Evolutionary conservation across 2,888 invertebrate genomes (phyloP), one percentile per base, ranked within the genome.

Genomic region (Lycocerus yunnanus): DNA sequence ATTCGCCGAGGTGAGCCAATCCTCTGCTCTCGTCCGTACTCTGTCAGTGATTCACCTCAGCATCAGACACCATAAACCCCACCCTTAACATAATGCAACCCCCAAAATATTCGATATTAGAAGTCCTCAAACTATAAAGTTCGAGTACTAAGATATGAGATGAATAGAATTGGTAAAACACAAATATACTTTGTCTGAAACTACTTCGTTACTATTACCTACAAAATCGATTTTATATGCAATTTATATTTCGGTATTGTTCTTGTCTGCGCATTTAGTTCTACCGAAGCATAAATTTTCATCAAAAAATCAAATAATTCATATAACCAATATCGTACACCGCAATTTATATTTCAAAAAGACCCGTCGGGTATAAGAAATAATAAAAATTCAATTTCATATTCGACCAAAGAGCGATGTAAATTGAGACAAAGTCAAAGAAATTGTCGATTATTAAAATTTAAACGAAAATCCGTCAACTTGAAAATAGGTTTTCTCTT

Each of bases 261-360:
- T 71, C 71, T 71, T 66, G 66, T 58, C 43, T 65, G 65, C 66
- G 66, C 71, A 59, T 65, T 66, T 71, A 66, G 66, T 21, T 71
- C 58, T 71, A 71, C 58, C 66, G 66, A 21, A 20, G 66, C 71
- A 71, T 71, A 71, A 71, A 71, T 71, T 71, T 71, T 71, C 66
- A 66, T 43, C 43, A 43, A n/a, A 43, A 43, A 43, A 43, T 43
- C 43, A 43, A 43, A 43, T 43, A 43, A 43, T 43, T 43, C 43
- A 43, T 43, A 43, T n/a, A 43, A 43, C 43, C 43, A 43, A 43
- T 43, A 43, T 6, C 43, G 43, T 43, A 43, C 43, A 43, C 43
- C 43, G 43, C n/a, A 8, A 43, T 43, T n/a, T 43, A 43, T 43
- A 43, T 43, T 43, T 43, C 43, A n/a, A n/a, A 43, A n/a, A 13